Conservation (phyloP, 1,140 invertebrate species). For the Drosophila pseudoananassae region DNA sequence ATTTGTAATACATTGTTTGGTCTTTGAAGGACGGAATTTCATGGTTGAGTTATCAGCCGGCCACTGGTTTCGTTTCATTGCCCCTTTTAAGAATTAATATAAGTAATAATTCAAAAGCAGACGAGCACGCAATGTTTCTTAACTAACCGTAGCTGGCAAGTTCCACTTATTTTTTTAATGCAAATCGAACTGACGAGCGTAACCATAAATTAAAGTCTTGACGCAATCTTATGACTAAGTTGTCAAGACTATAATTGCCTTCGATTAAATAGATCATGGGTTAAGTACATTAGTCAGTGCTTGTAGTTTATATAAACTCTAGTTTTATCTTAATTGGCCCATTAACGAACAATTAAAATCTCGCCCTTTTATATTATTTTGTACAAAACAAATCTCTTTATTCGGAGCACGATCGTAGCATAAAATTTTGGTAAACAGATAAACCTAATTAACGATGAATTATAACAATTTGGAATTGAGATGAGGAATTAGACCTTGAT, state of each 20-base stretch:
- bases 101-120: constrained; percentile 28
- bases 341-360: constrained; percentile 2
- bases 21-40: constrained; percentile 38
- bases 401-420: constrained; percentile 30
- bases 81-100: constrained; percentile 39
- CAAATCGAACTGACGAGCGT: constrained; percentile 16
- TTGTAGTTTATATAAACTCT: constrained; percentile 5
- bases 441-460: constrained; percentile 49
- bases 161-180: constrained; percentile 23
- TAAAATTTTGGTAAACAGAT: constrained; percentile 33
- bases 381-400: constrained; percentile 51
- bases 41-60: constrained; percentile 29
- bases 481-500: constrained; percentile 61
- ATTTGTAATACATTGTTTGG: constrained; percentile 23
- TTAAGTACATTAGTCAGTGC: constrained; percentile 15
- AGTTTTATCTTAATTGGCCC: constrained; percentile 12
- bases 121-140: constrained; percentile 31
- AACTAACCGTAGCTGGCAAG: constrained; percentile 14
- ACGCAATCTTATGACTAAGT: constrained; percentile 26
- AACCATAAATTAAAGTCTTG: constrained; percentile 30
- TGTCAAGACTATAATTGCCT: constrained; percentile 28
- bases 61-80: constrained; percentile 26
- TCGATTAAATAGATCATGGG: constrained; percentile 17
- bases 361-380: neutral
- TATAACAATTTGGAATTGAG: constrained; percentile 22